A percentile compares a stretch with the other conserved stretches of the same genome.
These are phyloP conservation scores for Xenus cinereus DNA, from an alignment of 2,113 vertebrate species.

Conservation along the genomic window DNA sequence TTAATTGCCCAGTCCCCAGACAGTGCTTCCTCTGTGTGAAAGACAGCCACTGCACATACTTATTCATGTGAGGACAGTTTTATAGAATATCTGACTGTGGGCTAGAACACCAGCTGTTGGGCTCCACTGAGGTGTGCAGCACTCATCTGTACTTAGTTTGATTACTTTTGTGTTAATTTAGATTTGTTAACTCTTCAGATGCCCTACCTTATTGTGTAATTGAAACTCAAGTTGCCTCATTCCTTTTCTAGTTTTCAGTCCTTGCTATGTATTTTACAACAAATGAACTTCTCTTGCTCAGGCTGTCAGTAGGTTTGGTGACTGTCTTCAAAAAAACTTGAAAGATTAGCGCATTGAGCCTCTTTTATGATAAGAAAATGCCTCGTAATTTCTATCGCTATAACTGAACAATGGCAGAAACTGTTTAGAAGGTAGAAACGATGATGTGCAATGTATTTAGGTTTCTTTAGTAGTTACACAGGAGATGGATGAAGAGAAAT, in stretches of 20 bases:
- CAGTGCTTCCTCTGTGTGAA: not conserved
- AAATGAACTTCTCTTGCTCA: not conserved
- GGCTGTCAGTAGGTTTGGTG: not conserved
- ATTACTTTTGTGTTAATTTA: slow-evolving; percentile 42
- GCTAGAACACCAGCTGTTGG: slow-evolving; percentile 49
- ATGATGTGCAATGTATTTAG: not conserved
- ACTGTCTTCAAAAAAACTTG: not conserved
- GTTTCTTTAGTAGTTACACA: not conserved
- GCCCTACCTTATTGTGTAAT: not conserved
- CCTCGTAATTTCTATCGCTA: not conserved
- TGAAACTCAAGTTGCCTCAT: accelerated
- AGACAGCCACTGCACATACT: not conserved
- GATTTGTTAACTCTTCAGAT: slow-evolving; percentile 33
- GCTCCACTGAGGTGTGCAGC: slow-evolving; percentile 42
- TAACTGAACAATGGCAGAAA: not conserved
- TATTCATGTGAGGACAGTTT: slow-evolving; percentile 62
- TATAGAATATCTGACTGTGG: slow-evolving; percentile 34
- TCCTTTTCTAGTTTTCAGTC: not conserved
- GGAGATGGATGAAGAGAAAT: not conserved
- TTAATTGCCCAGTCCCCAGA: slow-evolving; percentile 43
- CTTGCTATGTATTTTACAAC: not conserved
- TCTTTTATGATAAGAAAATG: not conserved
- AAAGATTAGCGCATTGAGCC: not conserved
- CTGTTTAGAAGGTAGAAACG: not conserved
- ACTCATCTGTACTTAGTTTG: slow-evolving; percentile 58